These are phyloP conservation scores for Chrysodeixis includens DNA, from an alignment of 2,888 invertebrate species.

Conservation along the genomic window DNA sequence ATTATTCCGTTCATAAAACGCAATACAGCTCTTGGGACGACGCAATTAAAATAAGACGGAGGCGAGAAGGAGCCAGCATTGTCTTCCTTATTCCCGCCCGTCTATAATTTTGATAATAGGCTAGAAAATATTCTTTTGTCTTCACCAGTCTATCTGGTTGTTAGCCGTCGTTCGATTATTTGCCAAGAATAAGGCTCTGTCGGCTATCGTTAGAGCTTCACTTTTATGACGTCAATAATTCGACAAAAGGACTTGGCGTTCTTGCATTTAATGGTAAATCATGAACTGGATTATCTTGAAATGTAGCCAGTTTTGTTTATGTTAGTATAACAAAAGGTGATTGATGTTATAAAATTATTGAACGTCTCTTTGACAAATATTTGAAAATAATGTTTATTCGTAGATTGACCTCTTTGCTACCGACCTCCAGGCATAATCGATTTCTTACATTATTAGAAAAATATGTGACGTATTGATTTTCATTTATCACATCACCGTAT, in stretches of 20 bases:
- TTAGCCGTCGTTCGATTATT: conserved; percentile 82
- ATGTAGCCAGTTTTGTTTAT: conserved; percentile 65
- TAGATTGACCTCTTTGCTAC: neutral
- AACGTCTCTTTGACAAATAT: neutral
- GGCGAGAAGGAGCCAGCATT: conserved; percentile 70
- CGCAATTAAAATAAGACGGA: conserved; percentile 84
- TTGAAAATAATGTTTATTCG: neutral
- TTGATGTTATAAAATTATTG: conserved; percentile 12
- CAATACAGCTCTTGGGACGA: conserved; percentile 77
- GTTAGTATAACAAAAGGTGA: conserved; percentile 27
- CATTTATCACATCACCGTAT: too few relatives aligned
- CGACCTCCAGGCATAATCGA: too few relatives aligned
- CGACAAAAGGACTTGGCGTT: conserved; percentile 69
- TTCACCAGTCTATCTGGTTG: conserved; percentile 78
- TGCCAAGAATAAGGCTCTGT: conserved; percentile 57
- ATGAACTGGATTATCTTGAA: conserved; percentile 70
- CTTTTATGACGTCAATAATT: conserved; percentile 76
- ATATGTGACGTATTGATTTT: too few relatives aligned
- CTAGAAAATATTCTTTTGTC: conserved; percentile 88
- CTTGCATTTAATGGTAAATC: conserved; percentile 69
- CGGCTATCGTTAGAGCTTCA: conserved; percentile 61
- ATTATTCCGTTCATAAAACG: conserved; percentile 78
- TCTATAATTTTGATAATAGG: conserved; percentile 88
- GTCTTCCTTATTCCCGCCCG: conserved; percentile 74
- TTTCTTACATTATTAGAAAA: neutral